Base-by-base conservation (phyloP, 2,113 vertebrate species). In the Calyptommatus sinebrachiatus region DNA sequence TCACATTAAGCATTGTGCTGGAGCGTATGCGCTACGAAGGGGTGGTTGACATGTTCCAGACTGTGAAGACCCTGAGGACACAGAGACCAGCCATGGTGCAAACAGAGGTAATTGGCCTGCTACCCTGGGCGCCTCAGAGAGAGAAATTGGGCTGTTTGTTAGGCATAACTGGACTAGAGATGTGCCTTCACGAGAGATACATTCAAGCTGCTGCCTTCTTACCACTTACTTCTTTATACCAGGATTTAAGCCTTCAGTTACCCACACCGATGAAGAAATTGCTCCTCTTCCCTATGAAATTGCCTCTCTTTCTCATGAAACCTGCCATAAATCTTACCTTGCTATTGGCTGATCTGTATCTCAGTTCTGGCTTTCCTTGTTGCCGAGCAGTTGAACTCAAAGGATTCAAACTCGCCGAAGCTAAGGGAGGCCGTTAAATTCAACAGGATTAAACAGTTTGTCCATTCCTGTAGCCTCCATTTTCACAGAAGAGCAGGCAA, bases 11-110 rank as follows among this genome's bases (percentile, higher is more conserved):
- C 90, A 99, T 99, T 1, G 96, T 98, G 76, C 93, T 99, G 94
- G 98, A 99, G 93, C 95, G 97, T 84, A 99, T 99, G 97, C 96
- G 97, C 88, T 99, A 98, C 0, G 98, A 99, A 89, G 98, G 97
- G 0, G 97, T 97, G 87, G 97, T 99, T 18, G 98, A 99, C 92
- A 95, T 99, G 93, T 99, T 99, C 94, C 98, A 99, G 93, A 99
- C 98, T 0, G 96, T 99, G 91, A 99, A 99, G 95, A 98, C 94
- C 24, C 94, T 99, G 83, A 95, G 98, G 76, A 99, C 98, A 0
- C 98, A 99, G 94, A 95, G 98, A 85, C 97, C 97, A 0, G 98
- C 97, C 90, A 99, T 99, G 97, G 98, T 99, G 92, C 97, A 99
- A 93, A 99, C 97, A 77, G 97, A 99, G 97, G 98, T 99, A 91